Evolutionary conservation across 2,888 invertebrate genomes (phyloP).

Genomic region (Drosophila mettleri): DNA sequence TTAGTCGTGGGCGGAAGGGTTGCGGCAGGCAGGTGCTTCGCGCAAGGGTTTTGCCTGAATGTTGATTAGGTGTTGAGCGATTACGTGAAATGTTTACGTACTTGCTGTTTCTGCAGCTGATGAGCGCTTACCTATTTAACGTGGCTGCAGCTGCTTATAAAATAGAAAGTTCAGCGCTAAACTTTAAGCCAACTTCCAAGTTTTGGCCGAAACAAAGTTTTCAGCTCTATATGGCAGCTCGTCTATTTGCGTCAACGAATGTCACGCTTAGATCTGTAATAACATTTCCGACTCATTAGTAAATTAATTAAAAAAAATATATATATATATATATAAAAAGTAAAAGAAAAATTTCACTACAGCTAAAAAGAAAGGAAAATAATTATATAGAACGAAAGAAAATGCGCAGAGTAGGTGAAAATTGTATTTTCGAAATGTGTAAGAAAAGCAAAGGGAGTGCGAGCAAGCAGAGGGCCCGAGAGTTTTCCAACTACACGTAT

Average conservation of each 20-base stretch:
- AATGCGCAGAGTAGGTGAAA: slow-evolving; percentile 63
- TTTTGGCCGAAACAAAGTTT: neutral
- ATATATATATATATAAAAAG: neutral
- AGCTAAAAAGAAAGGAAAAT: slow-evolving; percentile 44
- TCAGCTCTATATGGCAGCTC: slow-evolving; percentile 1
- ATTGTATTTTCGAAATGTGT: slow-evolving; percentile 48
- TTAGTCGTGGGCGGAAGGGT: neutral
- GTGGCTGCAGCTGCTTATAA: slow-evolving; percentile 6
- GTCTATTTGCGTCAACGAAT: neutral
- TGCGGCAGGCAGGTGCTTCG: slow-evolving; percentile 18
- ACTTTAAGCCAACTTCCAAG: neutral
- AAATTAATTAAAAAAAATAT: slow-evolving; percentile 40
- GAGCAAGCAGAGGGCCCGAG: neutral
- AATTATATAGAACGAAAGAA: slow-evolving; percentile 63
- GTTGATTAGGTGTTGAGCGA: slow-evolving; percentile 74
- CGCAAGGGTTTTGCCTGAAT: slow-evolving; percentile 61
- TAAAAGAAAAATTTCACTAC: neutral
- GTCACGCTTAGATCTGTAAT: slow-evolving; percentile 30
- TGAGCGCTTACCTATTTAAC: slow-evolving; percentile 16
- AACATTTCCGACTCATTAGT: slow-evolving; percentile 35
- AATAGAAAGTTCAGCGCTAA: neutral
- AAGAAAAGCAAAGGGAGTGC: neutral
- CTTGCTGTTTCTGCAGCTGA: slow-evolving; percentile 37
- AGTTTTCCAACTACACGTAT: slow-evolving; percentile 47
- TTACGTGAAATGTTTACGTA: slow-evolving; percentile 76